phyloP scores from a whole-genome alignment of 2,888 invertebrate species.

The Poecilobothrus nobilitatus region DNA sequence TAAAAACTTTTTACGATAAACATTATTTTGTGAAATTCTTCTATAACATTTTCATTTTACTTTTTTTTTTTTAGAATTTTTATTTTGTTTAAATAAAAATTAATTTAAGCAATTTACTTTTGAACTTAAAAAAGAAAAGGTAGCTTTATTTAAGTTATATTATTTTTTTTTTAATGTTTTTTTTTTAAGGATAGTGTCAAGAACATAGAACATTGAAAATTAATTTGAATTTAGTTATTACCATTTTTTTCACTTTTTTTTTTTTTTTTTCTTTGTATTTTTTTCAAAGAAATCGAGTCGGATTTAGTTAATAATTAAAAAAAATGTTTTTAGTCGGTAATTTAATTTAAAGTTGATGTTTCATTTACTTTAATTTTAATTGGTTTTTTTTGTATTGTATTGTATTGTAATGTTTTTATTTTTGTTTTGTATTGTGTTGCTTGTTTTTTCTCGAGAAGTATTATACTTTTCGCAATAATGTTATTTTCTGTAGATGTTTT shows the following conservation, averaged over 20 bases:
- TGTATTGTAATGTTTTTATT: neutral
- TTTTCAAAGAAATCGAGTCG: neutral
- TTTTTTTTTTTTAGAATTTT: neutral
- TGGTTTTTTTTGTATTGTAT: neutral
- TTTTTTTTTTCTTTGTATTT: neutral
- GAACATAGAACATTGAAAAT: slow-evolving; percentile 5
- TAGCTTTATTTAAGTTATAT: too few species aligned
- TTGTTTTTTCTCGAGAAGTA: too few species aligned
- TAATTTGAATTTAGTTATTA: neutral
- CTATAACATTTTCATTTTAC: slow-evolving; percentile 1
- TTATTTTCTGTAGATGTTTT: neutral
- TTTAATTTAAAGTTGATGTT: neutral
- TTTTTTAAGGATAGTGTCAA: neutral
- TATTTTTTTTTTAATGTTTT: too few species aligned
- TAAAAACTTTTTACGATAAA: neutral
- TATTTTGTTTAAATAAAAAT: neutral
- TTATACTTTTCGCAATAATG: too few species aligned
- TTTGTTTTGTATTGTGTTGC: too few species aligned
- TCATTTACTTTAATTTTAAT: neutral
- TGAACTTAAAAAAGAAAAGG: neutral
- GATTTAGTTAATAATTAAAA: neutral
- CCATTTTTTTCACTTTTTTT: neutral
- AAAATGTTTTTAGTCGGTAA: slow-evolving; percentile 1
- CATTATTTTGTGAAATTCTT: neutral
- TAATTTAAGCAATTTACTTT: neutral